Percentiles rank a stretch among this genome's conserved stretches.
These are phyloP conservation scores for Loxodonta africana DNA, from an alignment of 2,113 vertebrate genomes.

Conservation along the genomic window DNA sequence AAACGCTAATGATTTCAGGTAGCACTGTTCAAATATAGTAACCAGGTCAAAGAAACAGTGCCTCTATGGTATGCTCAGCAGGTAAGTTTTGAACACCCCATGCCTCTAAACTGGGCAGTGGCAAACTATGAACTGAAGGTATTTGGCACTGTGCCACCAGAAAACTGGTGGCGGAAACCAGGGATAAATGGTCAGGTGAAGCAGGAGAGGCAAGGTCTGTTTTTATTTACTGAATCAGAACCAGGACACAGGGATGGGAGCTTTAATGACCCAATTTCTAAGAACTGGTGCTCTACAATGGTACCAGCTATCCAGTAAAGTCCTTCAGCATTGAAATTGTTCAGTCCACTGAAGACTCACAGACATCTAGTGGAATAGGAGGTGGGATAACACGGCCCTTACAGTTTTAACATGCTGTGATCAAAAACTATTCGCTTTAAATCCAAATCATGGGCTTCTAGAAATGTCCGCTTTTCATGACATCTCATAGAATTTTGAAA, in stretches of 20 bases:
- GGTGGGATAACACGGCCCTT: background rate
- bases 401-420: background rate
- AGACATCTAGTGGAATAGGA: background rate
- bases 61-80: background rate
- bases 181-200: background rate
- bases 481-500: background rate
- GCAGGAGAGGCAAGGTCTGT: constrained; percentile 40
- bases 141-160: background rate
- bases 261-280: background rate
- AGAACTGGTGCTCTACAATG: background rate
- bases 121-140: background rate
- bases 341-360: no score
- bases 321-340: no score
- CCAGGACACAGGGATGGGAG: background rate
- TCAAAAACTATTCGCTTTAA: background rate
- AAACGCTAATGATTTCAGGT: background rate
- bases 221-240: background rate
- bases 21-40: background rate
- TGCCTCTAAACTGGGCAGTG: background rate
- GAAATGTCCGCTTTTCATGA: background rate
- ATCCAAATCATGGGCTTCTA: background rate
- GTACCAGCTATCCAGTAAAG: background rate
- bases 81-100: background rate
- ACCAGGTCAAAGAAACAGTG: background rate
- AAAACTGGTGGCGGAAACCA: background rate